Evolutionary conservation across 2,888 invertebrate genomes (phyloP), one percentile per base, ranked within the genome.

Genomic region (Callimorpha dominula): DNA sequence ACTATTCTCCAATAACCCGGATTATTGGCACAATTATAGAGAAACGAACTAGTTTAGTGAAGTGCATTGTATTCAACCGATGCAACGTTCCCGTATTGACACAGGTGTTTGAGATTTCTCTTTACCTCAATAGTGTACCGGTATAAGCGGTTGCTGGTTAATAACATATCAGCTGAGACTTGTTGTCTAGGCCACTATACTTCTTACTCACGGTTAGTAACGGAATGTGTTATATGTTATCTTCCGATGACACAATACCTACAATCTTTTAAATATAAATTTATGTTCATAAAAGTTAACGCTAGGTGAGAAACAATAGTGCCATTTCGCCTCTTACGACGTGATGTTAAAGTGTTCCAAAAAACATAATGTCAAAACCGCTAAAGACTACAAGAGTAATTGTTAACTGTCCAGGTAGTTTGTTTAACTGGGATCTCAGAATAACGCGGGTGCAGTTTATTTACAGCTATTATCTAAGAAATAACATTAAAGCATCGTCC

Each of bases 41-140:
- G 43, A 68, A 76, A 57, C 69, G 67, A 76, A 42, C 63, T 76
- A 62, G 71, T 65, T 17, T 68, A 83, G 70, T 75, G 73, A 81
- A 72, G 76, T 74, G 84, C 80, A 86, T 89, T 88, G 87, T 86
- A 84, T 87, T 86, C 83, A 84, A 86, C 83, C 77, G 79, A 78
- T 73, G 76, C 79, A 73, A 78, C 65, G 75, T 85, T 85, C 83
- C 81, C 81, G 82, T 84, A 85, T 80, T 83, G 83, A 83, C 80
- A 77, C 81, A 73, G 74, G 82, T 81, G 86, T 82, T 87, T 87
- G 81, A 86, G 86, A 89, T 87, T 86, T 89, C 88, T 90, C 88
- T 89, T 89, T 89, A 90, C 91, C 89, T 91, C 88, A 84, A 90
- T 90, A 86, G 71, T 78, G 78, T 90, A 91, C 90, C 90, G 90